These are phyloP conservation scores for Hydropsyche tenuis DNA, from an alignment of 1,140 invertebrate genomes.

Conservation along the genomic window DNA sequence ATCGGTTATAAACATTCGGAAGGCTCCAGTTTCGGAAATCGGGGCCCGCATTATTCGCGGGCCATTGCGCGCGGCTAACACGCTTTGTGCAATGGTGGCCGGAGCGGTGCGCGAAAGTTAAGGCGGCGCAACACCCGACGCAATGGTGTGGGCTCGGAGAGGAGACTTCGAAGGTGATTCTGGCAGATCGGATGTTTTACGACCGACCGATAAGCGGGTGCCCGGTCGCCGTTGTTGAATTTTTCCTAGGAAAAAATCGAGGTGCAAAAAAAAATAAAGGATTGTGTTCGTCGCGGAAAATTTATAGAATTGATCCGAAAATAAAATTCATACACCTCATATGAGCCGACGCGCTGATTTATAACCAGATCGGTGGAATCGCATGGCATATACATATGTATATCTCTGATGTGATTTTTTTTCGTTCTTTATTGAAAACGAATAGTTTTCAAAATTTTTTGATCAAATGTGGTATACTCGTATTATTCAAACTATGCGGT, in stretches of 20 bases:
- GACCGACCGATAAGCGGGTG: slow-evolving; percentile 13
- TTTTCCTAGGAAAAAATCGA: background rate
- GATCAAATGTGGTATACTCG: too few relatives aligned
- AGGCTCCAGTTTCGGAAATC: slow-evolving; percentile 28
- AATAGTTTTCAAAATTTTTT: too few relatives aligned
- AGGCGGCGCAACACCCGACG: background rate
- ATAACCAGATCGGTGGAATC: background rate
- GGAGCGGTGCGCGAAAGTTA: slow-evolving; percentile 7
- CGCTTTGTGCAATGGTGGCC: slow-evolving; percentile 43
- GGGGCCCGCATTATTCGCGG: slow-evolving; percentile 39
- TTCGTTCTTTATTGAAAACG: too few relatives aligned
- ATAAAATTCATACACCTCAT: background rate
- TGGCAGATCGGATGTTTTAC: slow-evolving; percentile 23
- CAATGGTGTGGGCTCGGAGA: background rate
- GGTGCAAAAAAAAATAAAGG: background rate
- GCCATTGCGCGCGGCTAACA: slow-evolving; percentile 47
- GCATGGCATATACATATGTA: too few relatives aligned
- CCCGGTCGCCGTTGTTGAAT: slow-evolving; percentile 17
- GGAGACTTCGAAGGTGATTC: slow-evolving; percentile 11
- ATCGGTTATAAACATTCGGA: background rate
- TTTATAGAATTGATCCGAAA: slow-evolving; percentile 13
- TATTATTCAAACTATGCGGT: too few relatives aligned
- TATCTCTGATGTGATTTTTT: too few relatives aligned
- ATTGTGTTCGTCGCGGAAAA: slow-evolving; percentile 8
- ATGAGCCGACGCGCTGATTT: background rate